Evolutionary conservation across 2,888 invertebrate species (phyloP).

Genomic region (Pedicia rivosa): DNA sequence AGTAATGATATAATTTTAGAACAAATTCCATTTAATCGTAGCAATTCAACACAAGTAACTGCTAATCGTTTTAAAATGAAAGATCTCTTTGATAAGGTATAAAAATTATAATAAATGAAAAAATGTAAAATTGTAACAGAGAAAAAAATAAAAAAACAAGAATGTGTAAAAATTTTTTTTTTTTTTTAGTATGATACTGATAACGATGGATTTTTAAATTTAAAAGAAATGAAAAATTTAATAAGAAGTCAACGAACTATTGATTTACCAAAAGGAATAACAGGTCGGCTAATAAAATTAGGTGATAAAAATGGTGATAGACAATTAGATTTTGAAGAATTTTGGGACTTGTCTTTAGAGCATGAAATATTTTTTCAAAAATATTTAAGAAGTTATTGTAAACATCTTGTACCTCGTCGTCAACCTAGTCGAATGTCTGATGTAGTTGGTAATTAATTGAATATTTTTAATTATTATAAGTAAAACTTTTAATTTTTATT

Average conservation of each 20-base stretch:
- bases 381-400: constrained; percentile 24
- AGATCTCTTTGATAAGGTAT: too few species aligned
- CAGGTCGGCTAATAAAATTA: constrained; percentile 46
- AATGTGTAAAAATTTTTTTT: neutral
- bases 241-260: constrained; percentile 27
- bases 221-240: constrained; percentile 39
- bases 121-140: too few species aligned
- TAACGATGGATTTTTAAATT: constrained; percentile 50
- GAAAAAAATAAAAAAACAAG: too few species aligned
- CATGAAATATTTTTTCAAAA: constrained; percentile 33
- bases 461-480: neutral
- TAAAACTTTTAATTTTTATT: neutral
- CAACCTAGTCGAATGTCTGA: constrained; percentile 21
- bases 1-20: too few species aligned
- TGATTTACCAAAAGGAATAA: constrained; percentile 51
- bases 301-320: constrained; percentile 48
- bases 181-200: constrained; percentile 51
- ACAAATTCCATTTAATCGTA: too few species aligned
- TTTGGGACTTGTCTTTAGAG: constrained; percentile 41
- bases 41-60: too few species aligned
- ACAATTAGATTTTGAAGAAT: constrained; percentile 48
- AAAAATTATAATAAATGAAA: too few species aligned
- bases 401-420: constrained; percentile 24
- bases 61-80: too few species aligned
- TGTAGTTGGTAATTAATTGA: constrained; percentile 19